phyloP scores from a whole-genome alignment of 2,113 vertebrate genomes.

The Tympanuchus pallidicinctus region DNA sequence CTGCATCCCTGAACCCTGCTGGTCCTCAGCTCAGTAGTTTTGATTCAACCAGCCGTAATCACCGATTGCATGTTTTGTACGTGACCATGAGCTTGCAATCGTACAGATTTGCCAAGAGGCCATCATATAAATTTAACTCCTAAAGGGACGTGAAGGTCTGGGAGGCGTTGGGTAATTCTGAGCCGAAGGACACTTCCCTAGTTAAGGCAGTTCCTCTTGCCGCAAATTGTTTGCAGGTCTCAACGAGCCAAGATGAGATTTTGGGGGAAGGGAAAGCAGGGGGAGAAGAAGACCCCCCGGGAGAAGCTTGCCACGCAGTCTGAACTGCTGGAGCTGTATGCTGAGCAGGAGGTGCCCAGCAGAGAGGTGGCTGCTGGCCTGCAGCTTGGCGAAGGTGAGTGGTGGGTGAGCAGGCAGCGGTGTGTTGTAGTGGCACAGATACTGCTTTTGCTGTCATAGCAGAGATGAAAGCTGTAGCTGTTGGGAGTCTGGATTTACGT shows the following conservation, averaged over 20 bases:
- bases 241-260: slow-evolving; percentile 92
- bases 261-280: slow-evolving; percentile 91
- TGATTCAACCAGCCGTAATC: not conserved
- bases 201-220: not conserved
- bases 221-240: slow-evolving; percentile 76
- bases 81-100: not conserved
- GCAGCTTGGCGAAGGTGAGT: slow-evolving; percentile 84
- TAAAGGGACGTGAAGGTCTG: not conserved
- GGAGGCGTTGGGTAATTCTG: not conserved
- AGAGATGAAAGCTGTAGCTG: not conserved
- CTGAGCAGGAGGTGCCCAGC: slow-evolving; percentile 66
- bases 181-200: not conserved
- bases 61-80: not conserved
- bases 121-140: not conserved
- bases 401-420: not conserved
- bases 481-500: not conserved
- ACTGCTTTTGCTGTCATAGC: fast-evolving
- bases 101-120: not conserved
- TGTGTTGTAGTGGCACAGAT: not conserved
- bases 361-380: slow-evolving; percentile 75
- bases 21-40: not conserved
- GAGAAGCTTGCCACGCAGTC: slow-evolving; percentile 84
- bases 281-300: slow-evolving; percentile 87
- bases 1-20: not conserved
- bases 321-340: slow-evolving; percentile 78